Base-by-base conservation (phyloP, 92 coral and sea anemone genomes). In the Epizoanthus illoricatus region DNA sequence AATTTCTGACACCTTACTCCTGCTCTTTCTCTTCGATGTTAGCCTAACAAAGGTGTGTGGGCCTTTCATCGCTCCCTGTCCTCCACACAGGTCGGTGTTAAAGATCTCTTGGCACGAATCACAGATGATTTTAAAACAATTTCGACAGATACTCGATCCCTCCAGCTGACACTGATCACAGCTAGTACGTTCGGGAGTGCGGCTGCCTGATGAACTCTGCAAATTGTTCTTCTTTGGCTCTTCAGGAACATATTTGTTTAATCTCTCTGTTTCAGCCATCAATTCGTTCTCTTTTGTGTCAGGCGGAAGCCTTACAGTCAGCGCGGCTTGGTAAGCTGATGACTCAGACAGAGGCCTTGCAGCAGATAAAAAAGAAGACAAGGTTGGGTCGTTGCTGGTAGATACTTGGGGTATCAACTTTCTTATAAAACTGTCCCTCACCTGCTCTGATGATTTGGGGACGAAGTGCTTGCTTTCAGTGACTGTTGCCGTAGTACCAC, bases 161-260 rank as follows among this genome's bases (percentile, higher is more conserved):
- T 62, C n/a, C 2, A 12, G 42, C 3, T 5, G 20, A 8, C 82
- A 78, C 9, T 78, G 82, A 19, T 78, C 82, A 78, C 82, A 78
- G 0, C 36, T 18, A 17, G 71, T 20, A 12, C 59, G 23, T 3
- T n/a, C n/a, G n/a, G n/a, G n/a, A n/a, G n/a, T n/a, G n/a, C n/a
- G n/a, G n/a, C n/a, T 49, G 55, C 19, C 40, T 7, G 67, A 10
- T 24, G 68, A 56, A 33, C 76, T 23, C 20, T 2, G 57, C 33
- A 71, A 1, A 18, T 72, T 24, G 12, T 36, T 11, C 7, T 45
- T 66, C 66, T 20, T 63, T 45, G 17, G 60, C 58, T 12, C 60
- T 62, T 62, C 39, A 6, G 16, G 7, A 20, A 5, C n/a, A 70
- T 13, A 43, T 9, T 18, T 18, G 16, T 20, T 19, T 42, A 8